Base-by-base conservation (phyloP, 2,113 vertebrate species). In the Struthidea cinerea region DNA sequence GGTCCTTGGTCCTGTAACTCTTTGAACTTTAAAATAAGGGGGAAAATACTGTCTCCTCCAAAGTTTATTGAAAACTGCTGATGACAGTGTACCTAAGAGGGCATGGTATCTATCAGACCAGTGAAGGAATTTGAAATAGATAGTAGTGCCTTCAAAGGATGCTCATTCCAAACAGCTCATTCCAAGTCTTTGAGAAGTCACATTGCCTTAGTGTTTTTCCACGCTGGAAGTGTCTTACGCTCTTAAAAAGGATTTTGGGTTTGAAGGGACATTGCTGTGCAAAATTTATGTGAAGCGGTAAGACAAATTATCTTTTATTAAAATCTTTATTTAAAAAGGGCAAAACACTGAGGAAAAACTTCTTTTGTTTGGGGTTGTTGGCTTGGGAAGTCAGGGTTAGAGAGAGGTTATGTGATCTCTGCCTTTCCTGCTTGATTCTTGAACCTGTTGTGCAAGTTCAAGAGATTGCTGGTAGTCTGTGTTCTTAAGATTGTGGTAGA, bases 161-260 rank as follows among this genome's bases (percentile, higher is more conserved):
- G 47, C 27, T 78, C 20, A n/a, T n/a, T n/a, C n/a, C n/a, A n/a
- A n/a, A 33, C 2, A 5, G 39, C 44, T 87, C 9, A 13, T 59
- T 44, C 37, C 35, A 32, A 14, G 23, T 46, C 47, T 46, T 69
- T 10, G 24, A n/a, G 32, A 87, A 49, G 42, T 41, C 12, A 5
- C 26, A 18, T 74, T 16, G 15, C 35, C n/a, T 23, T 52, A 12
- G 21, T 16, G 6, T 84, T 60, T 37, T 74, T 59, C 26, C 49
- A 20, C 9, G 6, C 9, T 37, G 12, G 3, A 59, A 20, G 24
- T 32, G 33, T 52, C 59, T 60, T 42, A n/a, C 0, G 0, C 26
- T 70, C 35, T 59, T 70, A 10, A 39, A 79, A 3, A 7, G 16
- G 14, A 50, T 32, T 79, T 71, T 42, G 44, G 15, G 15, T 44